Evolutionary conservation across 1,140 invertebrate genomes (phyloP).

Genomic region (Centruroides vittatus): DNA sequence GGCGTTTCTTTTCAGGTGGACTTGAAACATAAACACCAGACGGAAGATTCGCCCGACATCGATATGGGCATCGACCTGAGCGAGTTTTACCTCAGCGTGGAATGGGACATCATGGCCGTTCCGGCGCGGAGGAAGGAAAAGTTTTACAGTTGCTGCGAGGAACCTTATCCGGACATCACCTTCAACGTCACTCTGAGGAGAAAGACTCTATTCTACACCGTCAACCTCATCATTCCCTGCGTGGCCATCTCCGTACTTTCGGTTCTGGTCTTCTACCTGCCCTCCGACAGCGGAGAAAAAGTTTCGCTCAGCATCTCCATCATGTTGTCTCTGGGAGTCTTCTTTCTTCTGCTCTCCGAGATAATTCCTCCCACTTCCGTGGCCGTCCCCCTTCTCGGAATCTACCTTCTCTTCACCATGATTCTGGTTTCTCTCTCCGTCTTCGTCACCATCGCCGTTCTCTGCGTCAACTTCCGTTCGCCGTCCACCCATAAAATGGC

Average conservation of each 20-base stretch:
- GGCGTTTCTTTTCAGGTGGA: conserved; percentile 51
- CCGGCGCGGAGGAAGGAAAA: conserved; percentile 73
- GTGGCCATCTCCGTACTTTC: conserved; percentile 94
- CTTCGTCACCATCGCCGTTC: conserved; percentile 91
- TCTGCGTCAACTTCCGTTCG: conserved; percentile 97
- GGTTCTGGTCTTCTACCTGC: conserved; percentile 95
- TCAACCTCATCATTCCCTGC: conserved; percentile 91
- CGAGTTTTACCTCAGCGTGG: conserved; percentile 90
- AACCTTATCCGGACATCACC: conserved; percentile 86
- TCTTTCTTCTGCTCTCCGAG: conserved; percentile 91
- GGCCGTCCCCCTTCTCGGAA: conserved; percentile 91
- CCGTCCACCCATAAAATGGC: conserved; percentile 93
- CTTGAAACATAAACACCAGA: conserved; percentile 58
- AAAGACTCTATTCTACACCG: conserved; percentile 89
- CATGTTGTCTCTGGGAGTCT: conserved; percentile 94
- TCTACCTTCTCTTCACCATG: conserved; percentile 96
- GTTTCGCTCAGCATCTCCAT: conserved; percentile 96
- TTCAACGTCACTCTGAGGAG: conserved; percentile 88
- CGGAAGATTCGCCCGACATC: conserved; percentile 44
- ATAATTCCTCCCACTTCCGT: conserved; percentile 96
- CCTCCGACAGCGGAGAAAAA: conserved; percentile 95
- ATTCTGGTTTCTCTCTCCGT: conserved; percentile 95
- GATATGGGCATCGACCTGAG: conserved; percentile 73
- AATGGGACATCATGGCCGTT: conserved; percentile 90
- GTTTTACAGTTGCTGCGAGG: conserved; percentile 67